Evolutionary conservation across 2,888 invertebrate species (phyloP).

Genomic region (Gari tellinella): DNA sequence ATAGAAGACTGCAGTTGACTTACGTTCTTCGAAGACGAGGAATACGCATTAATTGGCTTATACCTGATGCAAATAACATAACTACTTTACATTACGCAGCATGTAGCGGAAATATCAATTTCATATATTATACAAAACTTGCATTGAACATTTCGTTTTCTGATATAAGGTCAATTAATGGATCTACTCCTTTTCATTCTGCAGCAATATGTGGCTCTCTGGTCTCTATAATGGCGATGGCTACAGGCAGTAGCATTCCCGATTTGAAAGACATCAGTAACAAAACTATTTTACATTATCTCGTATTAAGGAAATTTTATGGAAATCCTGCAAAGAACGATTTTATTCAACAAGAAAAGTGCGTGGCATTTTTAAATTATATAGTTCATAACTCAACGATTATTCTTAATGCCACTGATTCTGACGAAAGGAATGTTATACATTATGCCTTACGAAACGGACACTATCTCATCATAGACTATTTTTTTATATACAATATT

Average conservation of each 20-base stretch:
- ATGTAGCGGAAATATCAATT: background rate
- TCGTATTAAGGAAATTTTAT: background rate
- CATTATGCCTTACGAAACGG: slow-evolving; percentile 9
- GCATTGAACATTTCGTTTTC: background rate
- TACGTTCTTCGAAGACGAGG: background rate
- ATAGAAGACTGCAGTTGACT: slow-evolving; percentile 8
- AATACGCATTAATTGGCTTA: slow-evolving; percentile 3
- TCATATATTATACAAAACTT: background rate
- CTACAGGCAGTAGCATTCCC: background rate
- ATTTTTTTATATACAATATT: background rate
- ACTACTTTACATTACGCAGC: slow-evolving; percentile 6
- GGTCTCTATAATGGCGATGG: background rate
- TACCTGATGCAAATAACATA: background rate
- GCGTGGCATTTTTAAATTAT: too few relatives aligned
- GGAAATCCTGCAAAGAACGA: too few relatives aligned
- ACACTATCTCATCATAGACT: background rate
- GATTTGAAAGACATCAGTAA: background rate
- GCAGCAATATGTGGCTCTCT: background rate
- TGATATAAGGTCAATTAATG: slow-evolving; percentile 2
- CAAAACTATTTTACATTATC: slow-evolving; percentile 9
- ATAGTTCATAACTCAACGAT: too few relatives aligned
- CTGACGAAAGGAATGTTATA: background rate
- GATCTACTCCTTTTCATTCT: slow-evolving; percentile 14
- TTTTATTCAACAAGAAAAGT: too few relatives aligned
- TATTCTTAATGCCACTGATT: too few relatives aligned